These are phyloP conservation scores for Episyrphus balteatus DNA, from an alignment of 1,140 invertebrate species.

Conservation along the genomic window DNA sequence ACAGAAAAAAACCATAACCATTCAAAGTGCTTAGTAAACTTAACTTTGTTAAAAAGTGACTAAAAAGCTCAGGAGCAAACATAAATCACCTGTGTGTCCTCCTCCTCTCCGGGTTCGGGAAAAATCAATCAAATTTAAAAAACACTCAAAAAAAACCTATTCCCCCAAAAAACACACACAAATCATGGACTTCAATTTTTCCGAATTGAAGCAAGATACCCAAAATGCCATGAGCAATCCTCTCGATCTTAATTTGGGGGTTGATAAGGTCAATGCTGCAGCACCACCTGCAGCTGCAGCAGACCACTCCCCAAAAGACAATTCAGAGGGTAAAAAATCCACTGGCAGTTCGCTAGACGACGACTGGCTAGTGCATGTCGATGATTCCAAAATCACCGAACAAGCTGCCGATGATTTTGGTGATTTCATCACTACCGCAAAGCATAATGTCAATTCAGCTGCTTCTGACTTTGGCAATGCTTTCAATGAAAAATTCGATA, in stretches of 20 bases:
- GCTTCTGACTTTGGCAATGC: neutral
- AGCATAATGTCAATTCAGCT: neutral
- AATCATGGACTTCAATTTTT: constrained; percentile 30
- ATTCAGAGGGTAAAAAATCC: constrained; percentile 4
- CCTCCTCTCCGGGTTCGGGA: no score
- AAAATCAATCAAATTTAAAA: no score
- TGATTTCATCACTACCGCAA: constrained; percentile 16
- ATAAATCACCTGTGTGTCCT: no score
- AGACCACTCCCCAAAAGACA: constrained; percentile 17
- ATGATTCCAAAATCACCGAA: constrained; percentile 8
- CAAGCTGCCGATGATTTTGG: constrained; percentile 21
- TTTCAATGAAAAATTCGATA: neutral
- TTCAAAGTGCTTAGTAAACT: no score
- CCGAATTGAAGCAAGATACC: constrained; percentile 26
- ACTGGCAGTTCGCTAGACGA: constrained; percentile 14
- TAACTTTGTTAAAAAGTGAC: no score
- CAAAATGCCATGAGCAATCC: no score
- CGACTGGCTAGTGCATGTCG: constrained; percentile 1
- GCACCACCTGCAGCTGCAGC: constrained; percentile 24
- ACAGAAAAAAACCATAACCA: no score
- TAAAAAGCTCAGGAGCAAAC: no score
- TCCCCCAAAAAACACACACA: neutral
- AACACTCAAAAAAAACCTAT: no score
- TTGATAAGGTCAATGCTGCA: constrained; percentile 2
- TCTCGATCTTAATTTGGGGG: no score